phyloP scores from a whole-genome alignment of 2,113 vertebrate genomes.

The Tetrax tetrax region DNA sequence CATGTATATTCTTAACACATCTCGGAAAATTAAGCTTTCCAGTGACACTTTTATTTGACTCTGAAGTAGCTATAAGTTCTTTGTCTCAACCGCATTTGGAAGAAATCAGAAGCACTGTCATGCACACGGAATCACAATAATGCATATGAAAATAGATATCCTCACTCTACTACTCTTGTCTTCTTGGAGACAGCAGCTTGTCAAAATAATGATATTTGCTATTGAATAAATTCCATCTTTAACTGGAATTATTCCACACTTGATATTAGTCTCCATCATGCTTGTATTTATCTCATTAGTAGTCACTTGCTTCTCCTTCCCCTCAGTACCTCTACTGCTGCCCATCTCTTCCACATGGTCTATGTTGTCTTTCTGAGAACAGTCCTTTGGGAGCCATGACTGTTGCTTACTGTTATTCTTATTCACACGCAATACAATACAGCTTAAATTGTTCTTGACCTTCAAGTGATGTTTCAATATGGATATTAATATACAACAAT shows the following conservation, averaged over 20 bases:
- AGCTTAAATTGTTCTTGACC: background rate
- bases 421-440: background rate
- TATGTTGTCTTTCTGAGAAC: background rate
- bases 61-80: background rate
- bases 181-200: background rate
- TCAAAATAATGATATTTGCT: background rate
- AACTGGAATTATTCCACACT: background rate
- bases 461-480: background rate
- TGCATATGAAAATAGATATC: rapidly evolving
- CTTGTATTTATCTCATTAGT: background rate
- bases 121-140: rapidly evolving
- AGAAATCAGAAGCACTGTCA: background rate
- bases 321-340: background rate
- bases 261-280: background rate
- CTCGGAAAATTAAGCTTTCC: background rate
- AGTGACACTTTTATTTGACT: background rate
- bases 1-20: background rate
- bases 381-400: background rate
- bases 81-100: background rate
- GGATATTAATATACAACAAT: background rate
- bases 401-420: background rate
- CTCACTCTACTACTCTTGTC: rapidly evolving
- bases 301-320: background rate
- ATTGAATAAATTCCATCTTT: background rate
- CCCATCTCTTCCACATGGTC: background rate